A percentile compares a stretch with the other conserved stretches of the same genome.
These are phyloP conservation scores for Lamellibrachia satsuma DNA, from an alignment of 2,888 invertebrate species.

Conservation along the genomic window DNA sequence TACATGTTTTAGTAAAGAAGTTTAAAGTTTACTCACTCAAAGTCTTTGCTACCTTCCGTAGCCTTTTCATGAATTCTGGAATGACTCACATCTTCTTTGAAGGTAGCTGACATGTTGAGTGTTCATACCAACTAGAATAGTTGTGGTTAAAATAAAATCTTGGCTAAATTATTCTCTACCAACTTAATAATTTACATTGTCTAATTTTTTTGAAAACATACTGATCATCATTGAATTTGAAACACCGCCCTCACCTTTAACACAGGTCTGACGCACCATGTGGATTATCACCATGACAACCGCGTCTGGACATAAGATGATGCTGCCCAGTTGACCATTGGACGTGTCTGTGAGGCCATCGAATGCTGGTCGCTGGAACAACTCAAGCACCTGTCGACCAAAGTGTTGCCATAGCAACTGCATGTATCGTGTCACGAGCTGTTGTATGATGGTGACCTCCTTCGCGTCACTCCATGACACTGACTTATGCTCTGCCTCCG, in stretches of 20 bases:
- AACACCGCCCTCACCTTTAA: slow-evolving; percentile 53
- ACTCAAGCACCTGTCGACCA: slow-evolving; percentile 52
- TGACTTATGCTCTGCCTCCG: slow-evolving; percentile 44
- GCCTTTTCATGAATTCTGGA: too few species aligned
- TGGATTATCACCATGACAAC: slow-evolving; percentile 53
- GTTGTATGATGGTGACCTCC: slow-evolving; percentile 54
- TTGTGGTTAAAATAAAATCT: too few species aligned
- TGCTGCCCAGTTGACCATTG: slow-evolving; percentile 53
- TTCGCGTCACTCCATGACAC: slow-evolving; percentile 64
- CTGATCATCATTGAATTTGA: too few species aligned
- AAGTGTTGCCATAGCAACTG: slow-evolving; percentile 59
- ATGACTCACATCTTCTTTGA: too few species aligned
- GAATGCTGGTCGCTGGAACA: slow-evolving; percentile 58
- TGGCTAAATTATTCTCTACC: too few species aligned
- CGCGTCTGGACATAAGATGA: slow-evolving; percentile 52
- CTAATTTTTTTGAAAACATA: too few species aligned
- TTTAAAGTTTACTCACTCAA: too few species aligned
- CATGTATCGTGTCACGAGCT: slow-evolving; percentile 56
- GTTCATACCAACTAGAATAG: too few species aligned
- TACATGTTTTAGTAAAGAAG: too few species aligned
- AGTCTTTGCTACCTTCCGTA: too few species aligned
- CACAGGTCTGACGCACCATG: slow-evolving; percentile 60
- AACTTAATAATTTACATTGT: too few species aligned
- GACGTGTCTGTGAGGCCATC: slow-evolving; percentile 44
- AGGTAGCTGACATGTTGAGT: too few species aligned